Conservation (phyloP, 2,797 vertebrate genomes). For the Balearica regulorum region DNA sequence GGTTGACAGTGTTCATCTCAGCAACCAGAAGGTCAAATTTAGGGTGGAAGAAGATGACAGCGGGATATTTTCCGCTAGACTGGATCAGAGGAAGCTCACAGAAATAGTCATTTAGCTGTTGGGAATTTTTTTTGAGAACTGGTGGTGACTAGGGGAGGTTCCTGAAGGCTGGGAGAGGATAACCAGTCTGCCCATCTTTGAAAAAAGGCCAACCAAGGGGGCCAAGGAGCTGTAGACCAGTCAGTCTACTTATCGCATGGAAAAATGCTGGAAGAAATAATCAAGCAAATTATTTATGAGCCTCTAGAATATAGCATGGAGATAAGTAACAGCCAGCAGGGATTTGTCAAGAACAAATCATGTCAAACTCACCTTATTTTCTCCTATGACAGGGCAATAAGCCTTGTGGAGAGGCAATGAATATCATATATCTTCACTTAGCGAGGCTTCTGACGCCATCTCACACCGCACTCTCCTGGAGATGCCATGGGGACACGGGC, state of each 20-base stretch:
- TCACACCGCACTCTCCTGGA: not conserved
- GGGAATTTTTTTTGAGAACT: not conserved
- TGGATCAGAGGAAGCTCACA: not conserved
- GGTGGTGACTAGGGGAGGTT: not conserved
- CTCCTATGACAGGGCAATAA: constrained; percentile 59
- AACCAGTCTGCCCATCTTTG: not conserved
- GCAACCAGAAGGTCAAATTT: not conserved
- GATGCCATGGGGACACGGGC: not conserved
- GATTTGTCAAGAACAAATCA: constrained; percentile 62
- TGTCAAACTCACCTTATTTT: constrained; percentile 62
- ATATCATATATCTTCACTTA: constrained; percentile 23
- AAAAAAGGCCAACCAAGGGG: not conserved
- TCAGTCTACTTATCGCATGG: not conserved
- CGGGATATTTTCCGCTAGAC: not conserved
- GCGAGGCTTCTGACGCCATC: not conserved
- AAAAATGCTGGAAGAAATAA: constrained; percentile 46
- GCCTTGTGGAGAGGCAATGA: constrained; percentile 50
- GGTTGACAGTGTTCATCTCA: not conserved
- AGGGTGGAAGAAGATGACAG: not conserved
- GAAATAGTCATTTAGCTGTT: not conserved
- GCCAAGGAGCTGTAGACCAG: not conserved
- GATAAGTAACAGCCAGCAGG: constrained; percentile 63
- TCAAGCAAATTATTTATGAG: constrained; percentile 61
- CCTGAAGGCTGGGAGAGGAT: not conserved
- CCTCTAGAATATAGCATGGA: constrained; percentile 11